Evolutionary conservation across 2,113 vertebrate genomes (phyloP).

Genomic region (Craseonycteris thonglongyai): DNA sequence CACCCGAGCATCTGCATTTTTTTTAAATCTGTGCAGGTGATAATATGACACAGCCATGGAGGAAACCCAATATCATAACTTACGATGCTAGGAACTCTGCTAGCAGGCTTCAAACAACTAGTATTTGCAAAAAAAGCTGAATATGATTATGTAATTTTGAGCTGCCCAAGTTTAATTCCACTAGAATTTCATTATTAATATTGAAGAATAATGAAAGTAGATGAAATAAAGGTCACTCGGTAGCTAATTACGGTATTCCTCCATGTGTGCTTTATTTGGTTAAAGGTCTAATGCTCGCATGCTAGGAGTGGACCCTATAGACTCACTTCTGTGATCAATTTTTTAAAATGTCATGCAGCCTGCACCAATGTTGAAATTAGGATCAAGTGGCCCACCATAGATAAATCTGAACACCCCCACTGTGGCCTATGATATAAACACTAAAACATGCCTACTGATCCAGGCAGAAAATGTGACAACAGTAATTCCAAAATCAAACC

Average conservation of each 20-base stretch:
- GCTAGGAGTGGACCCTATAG: not conserved
- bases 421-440: not conserved
- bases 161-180: not conserved
- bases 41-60: not conserved
- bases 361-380: not conserved
- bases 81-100: not conserved
- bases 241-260: not conserved
- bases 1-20: not conserved
- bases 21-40: not conserved
- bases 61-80: not conserved
- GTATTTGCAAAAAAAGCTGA: not conserved
- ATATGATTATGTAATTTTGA: not conserved
- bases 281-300: not conserved
- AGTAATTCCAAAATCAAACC: not conserved
- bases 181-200: not conserved
- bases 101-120: not conserved
- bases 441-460: not conserved
- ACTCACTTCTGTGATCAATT: not conserved
- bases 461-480: not conserved
- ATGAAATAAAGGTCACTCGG: not conserved
- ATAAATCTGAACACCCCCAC: not conserved
- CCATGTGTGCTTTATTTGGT: not conserved
- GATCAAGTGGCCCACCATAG: not conserved
- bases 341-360: not conserved
- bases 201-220: not conserved